Percentiles rank a stretch among this genome's conserved stretches.
These are phyloP conservation scores for Drosophila pseudoobscura DNA, from an alignment of 1,140 invertebrate species.

Conservation along the genomic window DNA sequence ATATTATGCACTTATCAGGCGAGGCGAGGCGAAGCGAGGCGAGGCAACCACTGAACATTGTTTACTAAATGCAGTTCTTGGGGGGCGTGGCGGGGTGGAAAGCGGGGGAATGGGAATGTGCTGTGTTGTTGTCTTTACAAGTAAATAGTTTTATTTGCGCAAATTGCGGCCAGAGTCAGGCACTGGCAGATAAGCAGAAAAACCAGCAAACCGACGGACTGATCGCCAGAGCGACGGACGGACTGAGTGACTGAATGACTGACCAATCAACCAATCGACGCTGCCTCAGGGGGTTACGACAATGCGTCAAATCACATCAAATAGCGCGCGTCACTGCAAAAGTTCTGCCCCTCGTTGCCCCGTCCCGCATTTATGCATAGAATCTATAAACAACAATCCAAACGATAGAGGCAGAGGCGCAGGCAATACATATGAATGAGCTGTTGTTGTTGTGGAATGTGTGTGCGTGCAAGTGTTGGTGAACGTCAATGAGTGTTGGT, in stretches of 20 bases:
- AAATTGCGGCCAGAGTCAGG: conserved; percentile 59
- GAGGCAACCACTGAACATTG: conserved; percentile 54
- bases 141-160: conserved; percentile 79
- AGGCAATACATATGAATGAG: conserved; percentile 36
- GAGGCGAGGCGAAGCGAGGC: conserved; percentile 21
- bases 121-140: conserved; percentile 54
- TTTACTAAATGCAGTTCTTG: conserved; percentile 59
- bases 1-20: conserved; percentile 48
- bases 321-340: conserved; percentile 52
- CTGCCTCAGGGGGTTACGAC: conserved; percentile 33
- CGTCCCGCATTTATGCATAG: conserved; percentile 38
- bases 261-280: conserved; percentile 50
- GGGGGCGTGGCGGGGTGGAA: not conserved
- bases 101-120: not conserved
- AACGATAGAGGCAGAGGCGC: not conserved
- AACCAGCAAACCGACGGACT: conserved; percentile 22
- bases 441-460: too few species aligned
- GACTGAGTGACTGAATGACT: conserved; percentile 26
- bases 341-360: conserved; percentile 14
- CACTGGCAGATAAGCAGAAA: conserved; percentile 49
- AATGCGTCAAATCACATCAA: conserved; percentile 76
- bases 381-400: conserved; percentile 53
- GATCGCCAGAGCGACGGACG: conserved; percentile 31
- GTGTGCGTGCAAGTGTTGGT: too few species aligned
- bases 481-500: too few species aligned